Evolutionary conservation across 2,888 invertebrate species (phyloP), one percentile per base, ranked within the genome.

Genomic region (Chrysotoxum bicinctum): DNA sequence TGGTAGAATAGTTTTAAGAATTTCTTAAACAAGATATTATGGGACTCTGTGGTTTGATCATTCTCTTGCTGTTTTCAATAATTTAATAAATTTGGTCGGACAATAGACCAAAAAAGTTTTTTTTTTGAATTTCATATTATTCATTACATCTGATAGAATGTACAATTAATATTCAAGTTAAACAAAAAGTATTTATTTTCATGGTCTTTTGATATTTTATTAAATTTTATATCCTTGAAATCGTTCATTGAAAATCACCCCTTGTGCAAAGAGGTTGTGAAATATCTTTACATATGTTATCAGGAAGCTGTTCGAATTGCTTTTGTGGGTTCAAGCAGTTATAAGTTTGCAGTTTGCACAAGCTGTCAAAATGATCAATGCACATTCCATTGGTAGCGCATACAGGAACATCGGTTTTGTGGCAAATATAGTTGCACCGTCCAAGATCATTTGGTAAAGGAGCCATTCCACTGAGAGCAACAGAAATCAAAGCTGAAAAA

Each of bases 321-420:
- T 79, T 43, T 8, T 88, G 87, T 8, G 90, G 89, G 75, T 91
- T 89, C 26, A 87, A 82, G 66, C 91, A 91, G 37, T 90, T 90
- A 72, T 88, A 91, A 14, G 89, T 89, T 62, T 91, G 90, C 88
- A 91, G 83, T 0, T 90, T 87, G 35, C 91, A 91, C 62, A 89
- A 89, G 82, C 91, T 91, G 86, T 90, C 87, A 45, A 91, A 91
- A 74, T 90, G 89, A 10, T 90, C 88, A 16, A 89, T 26, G 54
- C 91, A 91, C 40, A 89, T 54, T 9, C 89, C 89, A 60, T 90
- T 91, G 14, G 88, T 80, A 50, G 90, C 90, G 21, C 91, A 91
- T 21, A 90, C 88, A 0, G 90, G 90, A 48, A 75, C 26, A 72
- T 45, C 43, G 4, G 40, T 10, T 62, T 62, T 35, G 73, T 81